These are phyloP conservation scores for Spilosoma lubricipeda DNA, from an alignment of 2,888 invertebrate genomes.

Conservation along the genomic window DNA sequence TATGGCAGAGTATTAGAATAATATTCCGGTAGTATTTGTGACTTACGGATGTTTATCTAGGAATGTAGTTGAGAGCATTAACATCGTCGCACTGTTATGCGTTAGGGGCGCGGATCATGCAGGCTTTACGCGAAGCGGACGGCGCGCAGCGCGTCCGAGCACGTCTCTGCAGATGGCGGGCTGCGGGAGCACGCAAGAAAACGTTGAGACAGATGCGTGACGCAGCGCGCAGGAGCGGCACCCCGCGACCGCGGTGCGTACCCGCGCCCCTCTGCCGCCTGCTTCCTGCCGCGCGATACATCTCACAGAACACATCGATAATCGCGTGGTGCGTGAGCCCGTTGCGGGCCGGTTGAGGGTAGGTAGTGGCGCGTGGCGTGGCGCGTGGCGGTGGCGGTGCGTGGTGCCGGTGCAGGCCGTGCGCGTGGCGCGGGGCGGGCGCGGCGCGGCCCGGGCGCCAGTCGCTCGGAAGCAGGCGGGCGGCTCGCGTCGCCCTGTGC, in stretches of 20 bases:
- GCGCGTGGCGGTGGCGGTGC: constrained; percentile 63
- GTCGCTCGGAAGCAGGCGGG: constrained; percentile 81
- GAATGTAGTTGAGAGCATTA: constrained; percentile 61
- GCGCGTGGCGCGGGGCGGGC: constrained; percentile 66
- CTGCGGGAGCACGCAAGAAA: constrained; percentile 79
- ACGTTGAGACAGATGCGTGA: constrained; percentile 83
- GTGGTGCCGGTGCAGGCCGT: constrained; percentile 69
- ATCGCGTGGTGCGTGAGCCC: constrained; percentile 79
- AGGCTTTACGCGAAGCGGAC: constrained; percentile 25
- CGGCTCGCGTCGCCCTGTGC: constrained; percentile 78
- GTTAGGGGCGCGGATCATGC: constrained; percentile 12
- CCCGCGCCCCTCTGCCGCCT: constrained; percentile 43
- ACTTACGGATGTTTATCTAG: constrained; percentile 44
- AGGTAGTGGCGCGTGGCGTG: constrained; percentile 54
- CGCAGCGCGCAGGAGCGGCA: constrained; percentile 83
- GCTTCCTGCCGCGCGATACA: constrained; percentile 63
- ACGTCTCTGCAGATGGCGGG: constrained; percentile 80
- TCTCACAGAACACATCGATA: constrained; percentile 82
- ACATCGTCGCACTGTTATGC: constrained; percentile 62
- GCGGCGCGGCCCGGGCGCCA: constrained; percentile 82
- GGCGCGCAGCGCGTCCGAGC: constrained; percentile 48
- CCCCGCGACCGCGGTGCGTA: constrained; percentile 59
- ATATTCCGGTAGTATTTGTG: constrained; percentile 4
- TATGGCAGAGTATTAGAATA: not conserved
- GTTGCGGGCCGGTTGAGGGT: constrained; percentile 62